Evolutionary conservation across 2,888 invertebrate species (phyloP), one percentile per base, ranked within the genome.

Genomic region (Callinectes sapidus): DNA sequence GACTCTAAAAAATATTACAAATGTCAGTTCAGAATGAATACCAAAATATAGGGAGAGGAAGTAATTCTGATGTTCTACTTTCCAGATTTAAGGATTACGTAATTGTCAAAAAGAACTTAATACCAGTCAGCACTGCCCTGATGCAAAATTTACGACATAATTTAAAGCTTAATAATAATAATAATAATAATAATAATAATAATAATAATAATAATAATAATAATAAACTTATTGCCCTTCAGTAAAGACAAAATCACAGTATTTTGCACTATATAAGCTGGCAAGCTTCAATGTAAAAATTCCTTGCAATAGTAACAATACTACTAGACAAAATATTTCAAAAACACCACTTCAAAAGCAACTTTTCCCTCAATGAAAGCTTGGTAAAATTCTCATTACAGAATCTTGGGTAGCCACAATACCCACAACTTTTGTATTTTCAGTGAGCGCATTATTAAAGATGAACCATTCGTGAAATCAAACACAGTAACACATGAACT

Each of bases 81-180:
- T 71, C n/a, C 28, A 71, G n/a, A 6, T 71, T 71, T 71, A 3
- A 10, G 28, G 71, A 71, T 71, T n/a, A 28, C 6, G 10, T 71
- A 71, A 71, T 71, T 71, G 71, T 71, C 10, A 10, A 71, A 23
- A 28, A 8, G 10, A n/a, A 28, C 23, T 71, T 71, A 71, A 71
- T 23, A 71, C n/a, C 23, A 71, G 71, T 71, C 71, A 71, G n/a
- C 28, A 81, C 35, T 81, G 35, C 81, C 81, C 35, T 81, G 81
- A 81, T 81, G 35, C 18, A 35, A 35, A 81, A 81, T 81, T 35
- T 81, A 81, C 35, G 81, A 81, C 81, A 81, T 2, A 16, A 81
- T 81, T 81, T 35, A 81, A 81, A 81, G 81, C 81, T 81, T 77
- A 77, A 77, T 77, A 77, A 77, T 77, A 77, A 77, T 71, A 71